Evolutionary conservation across 2,888 invertebrate species (phyloP), one percentile per base, ranked within the genome.

Genomic region (Euclidia mi): DNA sequence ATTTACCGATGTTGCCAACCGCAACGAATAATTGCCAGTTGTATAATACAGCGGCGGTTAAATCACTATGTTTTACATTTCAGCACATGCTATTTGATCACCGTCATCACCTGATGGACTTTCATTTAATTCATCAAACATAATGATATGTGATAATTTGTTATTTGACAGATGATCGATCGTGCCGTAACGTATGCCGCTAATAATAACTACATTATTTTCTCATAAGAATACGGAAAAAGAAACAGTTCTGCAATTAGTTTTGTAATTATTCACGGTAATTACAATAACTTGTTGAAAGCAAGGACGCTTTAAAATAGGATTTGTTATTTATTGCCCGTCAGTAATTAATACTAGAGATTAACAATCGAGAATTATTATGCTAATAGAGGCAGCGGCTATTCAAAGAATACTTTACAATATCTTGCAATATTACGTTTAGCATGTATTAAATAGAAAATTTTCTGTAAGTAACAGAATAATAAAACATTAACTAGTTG

Each of bases 11-110:
- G 76, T 77, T 78, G 62, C 72, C 65, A 76, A 81, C 82, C 81
- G 78, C 84, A 85, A 74, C 74, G 65, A 69, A 74, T 88, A 88
- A 89, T 91, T 86, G 77, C 73, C 61, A 71, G 80, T 91, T 90
- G 85, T 83, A 81, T 87, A 89, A 89, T 76, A 73, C 63, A 17
- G 56, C 58, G 74, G 80, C 65, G 81, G 83, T 89, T 84, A 81
- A 80, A 84, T 84, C 80, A 83, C 76, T 63, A 65, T 77, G 69
- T 79, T 85, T 85, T 84, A 76, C 79, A 82, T 86, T 81, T 81
- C 75, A 76, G 77, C 65, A 59, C 71, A 20, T 81, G 73, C 76
- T 79, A 74, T 74, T 81, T 78, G 81, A 84, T 81, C 74, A 80
- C 77, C 80, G 81, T 79, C 74, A 71, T 72, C 80, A 80, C 84